Evolutionary conservation across 2,888 invertebrate species (phyloP).

Genomic region (Patella depressa): DNA sequence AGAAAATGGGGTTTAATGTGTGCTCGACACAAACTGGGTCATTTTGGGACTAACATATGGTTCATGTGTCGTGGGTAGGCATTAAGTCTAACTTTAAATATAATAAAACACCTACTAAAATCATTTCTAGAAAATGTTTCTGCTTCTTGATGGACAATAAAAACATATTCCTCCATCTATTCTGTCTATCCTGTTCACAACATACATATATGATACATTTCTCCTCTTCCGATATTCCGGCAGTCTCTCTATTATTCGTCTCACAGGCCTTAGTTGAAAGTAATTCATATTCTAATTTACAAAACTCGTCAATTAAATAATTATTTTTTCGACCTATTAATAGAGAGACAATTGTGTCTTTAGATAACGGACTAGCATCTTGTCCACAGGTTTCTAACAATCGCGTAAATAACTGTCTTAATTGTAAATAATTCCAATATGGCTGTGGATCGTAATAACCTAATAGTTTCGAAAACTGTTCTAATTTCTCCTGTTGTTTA

Average conservation of each 20-base stretch:
- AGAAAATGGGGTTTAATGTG: too few relatives aligned
- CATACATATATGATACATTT: constrained; percentile 46
- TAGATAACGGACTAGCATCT: constrained; percentile 36
- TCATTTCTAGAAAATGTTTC: constrained; percentile 56
- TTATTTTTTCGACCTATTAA: constrained; percentile 48
- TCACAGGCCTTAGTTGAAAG: constrained; percentile 2
- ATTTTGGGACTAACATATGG: too few relatives aligned
- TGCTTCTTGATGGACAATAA: constrained; percentile 31
- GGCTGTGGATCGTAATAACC: constrained; percentile 52
- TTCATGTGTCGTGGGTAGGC: constrained; percentile 42
- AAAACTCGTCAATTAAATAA: constrained; percentile 56
- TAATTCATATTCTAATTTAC: constrained; percentile 36
- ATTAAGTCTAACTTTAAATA: too few relatives aligned
- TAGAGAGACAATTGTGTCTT: constrained; percentile 47
- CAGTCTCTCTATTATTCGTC: constrained; percentile 21
- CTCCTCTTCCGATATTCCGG: constrained; percentile 48
- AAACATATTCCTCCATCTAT: constrained; percentile 55
- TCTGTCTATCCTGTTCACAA: constrained; percentile 39
- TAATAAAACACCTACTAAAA: constrained; percentile 49
- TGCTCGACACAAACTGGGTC: too few relatives aligned
- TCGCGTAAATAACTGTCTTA: constrained; percentile 50
- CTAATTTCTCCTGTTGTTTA: constrained; percentile 12
- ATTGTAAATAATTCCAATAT: constrained; percentile 49
- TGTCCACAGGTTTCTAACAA: constrained; percentile 44
- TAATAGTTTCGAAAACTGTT: constrained; percentile 46